These are phyloP conservation scores for Anabacerthia variegaticeps DNA, from an alignment of 2,797 vertebrate species.

Conservation along the genomic window DNA sequence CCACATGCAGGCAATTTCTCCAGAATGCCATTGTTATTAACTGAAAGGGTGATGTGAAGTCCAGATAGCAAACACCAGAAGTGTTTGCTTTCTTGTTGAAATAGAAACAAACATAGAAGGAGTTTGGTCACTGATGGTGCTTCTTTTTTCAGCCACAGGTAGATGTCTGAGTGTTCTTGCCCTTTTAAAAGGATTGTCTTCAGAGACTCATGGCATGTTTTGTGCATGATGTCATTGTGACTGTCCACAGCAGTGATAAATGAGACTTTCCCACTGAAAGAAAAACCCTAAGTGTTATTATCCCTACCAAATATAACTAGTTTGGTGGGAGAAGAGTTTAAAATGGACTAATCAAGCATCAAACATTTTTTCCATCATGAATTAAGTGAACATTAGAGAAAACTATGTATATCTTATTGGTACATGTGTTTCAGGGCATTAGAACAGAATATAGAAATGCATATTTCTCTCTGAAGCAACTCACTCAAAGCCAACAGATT, in stretches of 20 bases:
- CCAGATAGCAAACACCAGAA: not conserved
- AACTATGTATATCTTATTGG: not conserved
- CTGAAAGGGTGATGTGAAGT: not conserved
- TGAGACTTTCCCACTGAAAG: not conserved
- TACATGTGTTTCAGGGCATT: not conserved
- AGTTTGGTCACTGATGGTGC: not conserved
- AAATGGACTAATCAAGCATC: not conserved
- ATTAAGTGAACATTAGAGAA: not conserved
- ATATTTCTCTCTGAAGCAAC: not conserved
- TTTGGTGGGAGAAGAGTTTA: not conserved
- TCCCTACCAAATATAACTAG: not conserved
- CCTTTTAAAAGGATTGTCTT: not conserved
- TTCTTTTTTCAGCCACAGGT: not conserved
- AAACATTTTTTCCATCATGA: not conserved
- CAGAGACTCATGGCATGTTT: rapidly evolving
- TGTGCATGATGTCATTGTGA: not conserved
- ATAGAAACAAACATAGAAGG: not conserved
- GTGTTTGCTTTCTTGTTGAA: not conserved
- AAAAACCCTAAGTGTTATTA: not conserved
- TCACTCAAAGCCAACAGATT: not conserved
- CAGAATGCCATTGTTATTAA: not conserved
- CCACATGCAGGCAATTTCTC: not conserved
- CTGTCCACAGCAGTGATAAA: not conserved
- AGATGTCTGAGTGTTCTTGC: not conserved
- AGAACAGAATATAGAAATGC: not conserved